Conservation (phyloP, 64 coral and sea anemone genomes). For the Porites lutea region DNA sequence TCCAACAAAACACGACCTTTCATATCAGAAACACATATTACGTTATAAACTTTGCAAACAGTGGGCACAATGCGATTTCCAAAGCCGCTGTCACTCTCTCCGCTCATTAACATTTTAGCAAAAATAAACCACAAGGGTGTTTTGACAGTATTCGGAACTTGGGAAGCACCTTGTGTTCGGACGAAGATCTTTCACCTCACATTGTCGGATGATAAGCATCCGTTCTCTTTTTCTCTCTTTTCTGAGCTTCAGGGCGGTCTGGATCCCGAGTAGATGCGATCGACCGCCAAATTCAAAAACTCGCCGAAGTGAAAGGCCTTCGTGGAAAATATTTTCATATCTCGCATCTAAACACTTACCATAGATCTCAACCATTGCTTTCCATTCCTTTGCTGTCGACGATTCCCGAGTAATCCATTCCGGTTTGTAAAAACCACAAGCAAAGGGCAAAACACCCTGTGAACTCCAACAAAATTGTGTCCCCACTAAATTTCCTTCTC, state of each 20-base stretch:
- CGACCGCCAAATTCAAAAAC: conserved; percentile 80
- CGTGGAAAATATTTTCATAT: conserved; percentile 86
- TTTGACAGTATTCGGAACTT: conserved; percentile 93
- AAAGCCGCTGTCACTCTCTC: conserved; percentile 72
- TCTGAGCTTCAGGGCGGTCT: conserved; percentile 69
- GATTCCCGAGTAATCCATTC: conserved; percentile 79
- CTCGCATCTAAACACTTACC: conserved; percentile 89
- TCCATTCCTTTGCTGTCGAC: conserved; percentile 64
- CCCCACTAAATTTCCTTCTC: conserved; percentile 93
- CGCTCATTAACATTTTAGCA: conserved; percentile 99
- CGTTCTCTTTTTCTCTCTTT: conserved; percentile 76
- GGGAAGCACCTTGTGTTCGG: conserved; percentile 85
- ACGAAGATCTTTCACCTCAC: conserved; percentile 59
- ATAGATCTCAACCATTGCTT: conserved; percentile 71
- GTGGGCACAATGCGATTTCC: conserved; percentile 81
- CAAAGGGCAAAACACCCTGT: conserved; percentile 70
- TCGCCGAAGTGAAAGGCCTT: conserved; percentile 60
- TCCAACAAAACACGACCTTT: conserved; percentile 42
- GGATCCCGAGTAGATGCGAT: conserved; percentile 51
- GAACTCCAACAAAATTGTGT: conserved; percentile 69
- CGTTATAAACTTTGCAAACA: conserved; percentile 91
- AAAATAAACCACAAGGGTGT: conserved; percentile 99
- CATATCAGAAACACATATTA: conserved; percentile 49
- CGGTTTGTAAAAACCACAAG: conserved; percentile 69
- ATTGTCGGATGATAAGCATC: conserved; percentile 47